Conservation (phyloP, 2,888 invertebrate genomes). For the Pocota personata region DNA sequence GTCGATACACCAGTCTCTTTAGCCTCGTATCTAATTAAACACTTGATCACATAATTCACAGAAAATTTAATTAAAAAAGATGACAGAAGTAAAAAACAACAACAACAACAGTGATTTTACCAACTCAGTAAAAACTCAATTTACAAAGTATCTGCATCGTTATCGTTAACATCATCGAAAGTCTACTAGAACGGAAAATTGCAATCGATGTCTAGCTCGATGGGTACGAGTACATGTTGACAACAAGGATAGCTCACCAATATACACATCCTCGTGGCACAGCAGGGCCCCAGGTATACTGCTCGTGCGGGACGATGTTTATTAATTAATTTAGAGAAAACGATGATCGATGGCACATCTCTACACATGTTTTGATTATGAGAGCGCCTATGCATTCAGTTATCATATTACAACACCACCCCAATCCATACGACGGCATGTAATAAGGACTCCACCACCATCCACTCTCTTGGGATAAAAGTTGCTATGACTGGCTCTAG, state of each 20-base stretch:
- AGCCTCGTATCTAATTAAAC: conserved; percentile 43
- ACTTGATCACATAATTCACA: conserved; percentile 41
- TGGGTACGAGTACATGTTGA: conserved; percentile 10
- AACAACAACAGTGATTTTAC: background rate
- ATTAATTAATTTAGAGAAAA: conserved; percentile 61
- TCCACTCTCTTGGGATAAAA: background rate
- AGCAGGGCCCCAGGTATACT: conserved; percentile 1
- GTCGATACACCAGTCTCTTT: conserved; percentile 30
- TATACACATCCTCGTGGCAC: background rate
- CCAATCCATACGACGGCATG: background rate
- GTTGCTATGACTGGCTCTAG: background rate
- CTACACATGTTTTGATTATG: conserved; percentile 48
- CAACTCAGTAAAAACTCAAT: background rate
- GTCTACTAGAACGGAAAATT: conserved; percentile 35
- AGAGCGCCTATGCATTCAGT: conserved; percentile 15
- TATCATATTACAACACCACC: conserved; percentile 17
- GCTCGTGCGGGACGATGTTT: conserved; percentile 8
- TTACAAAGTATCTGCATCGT: background rate
- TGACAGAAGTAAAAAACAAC: background rate
- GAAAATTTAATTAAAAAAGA: conserved; percentile 47
- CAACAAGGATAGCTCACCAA: background rate
- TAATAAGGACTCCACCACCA: background rate
- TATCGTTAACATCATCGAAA: conserved; percentile 26
- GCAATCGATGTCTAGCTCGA: conserved; percentile 6
- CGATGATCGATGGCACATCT: conserved; percentile 55